phyloP scores from a whole-genome alignment of 2,113 vertebrate species.

The Triplophysa tibetana region DNA sequence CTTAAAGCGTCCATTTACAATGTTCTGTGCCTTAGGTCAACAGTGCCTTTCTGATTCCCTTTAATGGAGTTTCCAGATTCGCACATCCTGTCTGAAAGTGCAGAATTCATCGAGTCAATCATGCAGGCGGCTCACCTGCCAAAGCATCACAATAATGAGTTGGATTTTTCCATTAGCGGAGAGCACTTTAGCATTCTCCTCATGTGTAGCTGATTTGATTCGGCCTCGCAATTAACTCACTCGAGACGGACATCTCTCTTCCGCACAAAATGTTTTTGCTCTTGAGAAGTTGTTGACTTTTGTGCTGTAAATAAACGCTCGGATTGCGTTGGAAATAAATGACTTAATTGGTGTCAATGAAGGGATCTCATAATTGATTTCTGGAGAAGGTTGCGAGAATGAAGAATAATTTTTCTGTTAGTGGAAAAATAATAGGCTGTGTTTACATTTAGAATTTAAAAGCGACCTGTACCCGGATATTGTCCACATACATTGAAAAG shows the following conservation, averaged over 20 bases:
- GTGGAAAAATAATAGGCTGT: no score
- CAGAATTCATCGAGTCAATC: slow-evolving; percentile 35
- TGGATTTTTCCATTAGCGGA: slow-evolving; percentile 50
- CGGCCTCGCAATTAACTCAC: slow-evolving; percentile 36
- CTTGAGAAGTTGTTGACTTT: background rate
- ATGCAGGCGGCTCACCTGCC: slow-evolving; percentile 29
- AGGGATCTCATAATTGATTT: background rate
- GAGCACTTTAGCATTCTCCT: slow-evolving; percentile 40
- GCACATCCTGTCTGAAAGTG: slow-evolving; percentile 27
- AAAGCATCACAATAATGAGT: slow-evolving; percentile 43
- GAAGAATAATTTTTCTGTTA: background rate
- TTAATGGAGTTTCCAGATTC: slow-evolving; percentile 39
- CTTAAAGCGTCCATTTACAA: slow-evolving; percentile 18
- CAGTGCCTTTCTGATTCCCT: slow-evolving; percentile 36
- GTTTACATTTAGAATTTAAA: no score
- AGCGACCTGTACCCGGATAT: no score
- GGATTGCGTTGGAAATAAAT: slow-evolving; percentile 1
- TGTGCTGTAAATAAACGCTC: background rate
- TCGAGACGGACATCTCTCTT: slow-evolving; percentile 39
- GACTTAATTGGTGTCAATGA: background rate
- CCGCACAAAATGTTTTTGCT: slow-evolving; percentile 36
- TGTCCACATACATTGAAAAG: no score
- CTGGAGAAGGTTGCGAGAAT: background rate
- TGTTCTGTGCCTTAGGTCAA: slow-evolving; percentile 6
- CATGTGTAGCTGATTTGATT: slow-evolving; percentile 37